Evolutionary conservation across 30 jellyfish, hydroid and myxozoan genomes (phyloP), one percentile per base, ranked within the genome.

Genomic region (Nemopilema nomurai): DNA sequence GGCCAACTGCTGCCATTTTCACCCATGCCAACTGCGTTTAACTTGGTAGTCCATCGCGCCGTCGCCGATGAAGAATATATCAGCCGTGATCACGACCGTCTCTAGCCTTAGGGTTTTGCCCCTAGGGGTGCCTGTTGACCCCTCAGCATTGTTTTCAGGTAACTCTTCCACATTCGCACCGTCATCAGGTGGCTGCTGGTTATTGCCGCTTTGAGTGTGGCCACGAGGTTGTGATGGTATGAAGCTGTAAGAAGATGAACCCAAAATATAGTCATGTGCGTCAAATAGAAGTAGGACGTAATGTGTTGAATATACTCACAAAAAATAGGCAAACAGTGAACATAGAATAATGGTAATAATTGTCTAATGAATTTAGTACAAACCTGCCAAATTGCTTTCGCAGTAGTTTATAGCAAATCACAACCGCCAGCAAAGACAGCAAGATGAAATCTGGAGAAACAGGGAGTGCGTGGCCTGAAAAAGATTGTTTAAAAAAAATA

Each of bases 11-110:
- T 26, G 17, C 49, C 0, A 9, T 29, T 3, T 1, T 41, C 41
- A 79, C n/a, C 81, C 81, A n/a, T 79, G 20, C 28, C 72, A 62
- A 32, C 77, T 81, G 24, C 80, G 84, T 28, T 75, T 50, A 0
- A 81, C 22, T 69, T 81, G 77, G 69, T 26, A 81, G 21, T 16
- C 64, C 22, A 81, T 69, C 71, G 22, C 41, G 16, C 90, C 90
- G 28, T 68, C 78, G 27, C 84, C 24, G 28, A 31, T 51, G 76
- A 81, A n/a, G 26, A 81, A 81, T 67, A 81, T 50, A 69, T 81
- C 90, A 18, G 82, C 77, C 16, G 28, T 57, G 9, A 75, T 74
- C 22, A 69, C 69, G 24, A 71, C 63, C 1, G 90, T 81, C 67
- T 81, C 90, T 28, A 81, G 33, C 52, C 28, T 80, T 8, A 74